Evolutionary conservation across 2,797 vertebrate genomes (phyloP), one percentile per base, ranked within the genome.

Genomic region (Pristis pectinata): DNA sequence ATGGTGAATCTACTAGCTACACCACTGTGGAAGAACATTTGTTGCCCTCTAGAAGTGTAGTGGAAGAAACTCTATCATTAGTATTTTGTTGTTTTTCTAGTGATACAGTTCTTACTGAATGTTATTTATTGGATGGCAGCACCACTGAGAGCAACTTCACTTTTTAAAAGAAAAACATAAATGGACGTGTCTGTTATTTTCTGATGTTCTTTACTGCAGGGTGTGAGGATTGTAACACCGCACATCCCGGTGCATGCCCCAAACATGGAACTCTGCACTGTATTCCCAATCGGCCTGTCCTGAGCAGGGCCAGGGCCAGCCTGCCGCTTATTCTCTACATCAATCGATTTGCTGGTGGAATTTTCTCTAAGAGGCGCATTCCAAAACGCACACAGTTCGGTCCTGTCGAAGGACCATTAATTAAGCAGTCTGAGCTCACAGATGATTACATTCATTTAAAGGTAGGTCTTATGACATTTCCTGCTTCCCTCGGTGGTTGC

Each of bases 371-470:
- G 96, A 97, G 98, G 59, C 98, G 98, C 15, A 99, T 99, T 95
- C 99, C 98, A 0, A 99, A 99, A 92, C 98, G 99, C 82, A 99
- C 99, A 0, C 99, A 99, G 96, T 99, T 99, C 8, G 99, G 99
- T 17, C 99, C 99, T 0, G 98, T 99, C 95, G 99, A 99, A 96
- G 99, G 98, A 34, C 98, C 98, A 0, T 96, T 99, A 87, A 97
- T 98, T 92, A 97, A 97, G 79, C 98, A 98, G 94, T 97, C 96
- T 0, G 97, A 99, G 53, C 97, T 99, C 83, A 98, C 98, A 95
- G 98, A 99, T 95, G 97, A 98, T 95, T 98, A 98, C 76, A 98
- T 99, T 95, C 98, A 99, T 83, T 96, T 99, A 11, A 99, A 99
- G 97, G 99, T 98, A 96, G 0, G 11, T 0, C 30, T 49, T 49